phyloP scores from a whole-genome alignment of 2,113 vertebrate genomes.

The Gorilla gorilla region DNA sequence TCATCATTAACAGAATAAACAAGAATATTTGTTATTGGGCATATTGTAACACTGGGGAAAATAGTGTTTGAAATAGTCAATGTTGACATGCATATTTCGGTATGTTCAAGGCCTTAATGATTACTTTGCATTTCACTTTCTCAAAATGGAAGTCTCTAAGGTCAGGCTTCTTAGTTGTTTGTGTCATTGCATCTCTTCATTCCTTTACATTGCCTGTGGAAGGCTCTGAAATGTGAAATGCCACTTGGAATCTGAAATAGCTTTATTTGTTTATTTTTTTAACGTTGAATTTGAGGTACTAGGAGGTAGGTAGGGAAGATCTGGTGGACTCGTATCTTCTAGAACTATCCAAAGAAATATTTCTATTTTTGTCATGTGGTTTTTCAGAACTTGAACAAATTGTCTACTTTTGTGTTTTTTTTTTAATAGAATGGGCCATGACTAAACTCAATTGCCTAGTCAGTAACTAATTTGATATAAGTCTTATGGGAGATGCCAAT shows the following conservation, averaged over 20 bases:
- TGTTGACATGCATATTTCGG: neutral
- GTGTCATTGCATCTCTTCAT: conserved; percentile 48
- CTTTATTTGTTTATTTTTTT: conserved; percentile 58
- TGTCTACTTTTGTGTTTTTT: neutral
- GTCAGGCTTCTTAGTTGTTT: conserved; percentile 59
- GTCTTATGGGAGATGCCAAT: neutral
- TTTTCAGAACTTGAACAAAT: neutral
- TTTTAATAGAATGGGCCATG: neutral
- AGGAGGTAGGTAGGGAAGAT: neutral
- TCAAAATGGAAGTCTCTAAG: conserved; percentile 54
- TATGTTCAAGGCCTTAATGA: neutral
- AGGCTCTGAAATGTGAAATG: conserved; percentile 69
- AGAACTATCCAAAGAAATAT: neutral
- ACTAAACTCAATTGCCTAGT: neutral
- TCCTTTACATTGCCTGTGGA: conserved; percentile 39
- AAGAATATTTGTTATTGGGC: neutral
- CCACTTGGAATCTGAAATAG: conserved; percentile 55
- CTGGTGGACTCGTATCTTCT: conserved; percentile 60
- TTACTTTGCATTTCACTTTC: conserved; percentile 62
- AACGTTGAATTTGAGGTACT: neutral
- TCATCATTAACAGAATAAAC: neutral
- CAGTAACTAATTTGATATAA: neutral
- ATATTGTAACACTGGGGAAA: neutral
- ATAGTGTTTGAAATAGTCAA: neutral
- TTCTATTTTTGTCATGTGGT: neutral